A percentile compares a stretch with the other conserved stretches of the same genome.
phyloP scores from a whole-genome alignment of 1,140 invertebrate genomes.

The Neodiprion lecontei region DNA sequence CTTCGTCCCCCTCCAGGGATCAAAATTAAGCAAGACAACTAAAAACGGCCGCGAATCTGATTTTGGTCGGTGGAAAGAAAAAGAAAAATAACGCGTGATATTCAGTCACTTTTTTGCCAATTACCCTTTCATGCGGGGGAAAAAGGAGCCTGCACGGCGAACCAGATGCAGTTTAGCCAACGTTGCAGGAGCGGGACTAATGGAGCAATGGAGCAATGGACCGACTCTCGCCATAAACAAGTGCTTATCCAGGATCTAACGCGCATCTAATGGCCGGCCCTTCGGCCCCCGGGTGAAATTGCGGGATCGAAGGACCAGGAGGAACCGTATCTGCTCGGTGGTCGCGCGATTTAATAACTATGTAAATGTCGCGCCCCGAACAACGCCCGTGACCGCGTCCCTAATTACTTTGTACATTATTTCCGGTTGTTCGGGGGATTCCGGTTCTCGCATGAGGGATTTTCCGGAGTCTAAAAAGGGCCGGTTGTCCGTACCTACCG shows the following conservation, averaged over 20 bases:
- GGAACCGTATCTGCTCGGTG: neutral
- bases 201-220: neutral
- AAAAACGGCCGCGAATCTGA: too few species aligned
- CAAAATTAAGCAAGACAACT: too few species aligned
- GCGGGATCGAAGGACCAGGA: neutral
- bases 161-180: too few species aligned
- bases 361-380: constrained; percentile 4
- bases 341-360: constrained; percentile 7
- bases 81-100: too few species aligned
- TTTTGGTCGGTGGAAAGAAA: too few species aligned
- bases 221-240: neutral
- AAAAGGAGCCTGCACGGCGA: too few species aligned
- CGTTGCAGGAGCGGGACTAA: neutral
- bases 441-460: too few species aligned
- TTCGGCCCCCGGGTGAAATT: neutral
- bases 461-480: too few species aligned
- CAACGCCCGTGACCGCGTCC: neutral
- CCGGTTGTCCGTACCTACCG: too few species aligned
- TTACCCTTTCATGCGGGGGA: too few species aligned
- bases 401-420: constrained; percentile 8
- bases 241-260: constrained; percentile 5
- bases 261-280: constrained; percentile 6
- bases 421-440: neutral
- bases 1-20: too few species aligned
- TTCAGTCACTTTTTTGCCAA: too few species aligned